Evolutionary conservation across 2,113 vertebrate genomes (phyloP).

Genomic region (Astatotilapia flaviijosephi): DNA sequence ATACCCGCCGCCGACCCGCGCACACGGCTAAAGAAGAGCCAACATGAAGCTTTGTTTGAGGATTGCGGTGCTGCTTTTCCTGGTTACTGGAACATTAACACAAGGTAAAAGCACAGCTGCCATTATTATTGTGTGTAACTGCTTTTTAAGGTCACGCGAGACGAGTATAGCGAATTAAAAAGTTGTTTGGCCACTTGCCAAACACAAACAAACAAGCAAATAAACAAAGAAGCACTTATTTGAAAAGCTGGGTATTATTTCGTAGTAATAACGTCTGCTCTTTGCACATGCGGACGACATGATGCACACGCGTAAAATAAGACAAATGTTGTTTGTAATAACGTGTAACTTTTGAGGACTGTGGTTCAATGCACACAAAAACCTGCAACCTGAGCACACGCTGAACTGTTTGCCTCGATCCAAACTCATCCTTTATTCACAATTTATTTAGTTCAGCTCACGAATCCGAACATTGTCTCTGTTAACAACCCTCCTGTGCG

Average conservation of each 20-base stretch:
- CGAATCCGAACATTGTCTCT: fast-evolving
- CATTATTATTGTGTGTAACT: fast-evolving
- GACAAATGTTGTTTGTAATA: neutral
- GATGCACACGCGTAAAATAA: neutral
- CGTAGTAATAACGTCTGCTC: fast-evolving
- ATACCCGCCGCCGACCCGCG: neutral
- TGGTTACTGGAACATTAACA: slow-evolving; percentile 19
- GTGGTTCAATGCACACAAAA: neutral
- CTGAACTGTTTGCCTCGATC: neutral
- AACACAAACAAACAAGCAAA: neutral
- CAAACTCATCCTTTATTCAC: neutral
- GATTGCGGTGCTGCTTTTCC: slow-evolving; percentile 20
- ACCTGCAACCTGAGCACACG: neutral
- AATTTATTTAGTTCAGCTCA: neutral
- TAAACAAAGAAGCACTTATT: neutral
- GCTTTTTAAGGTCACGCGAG: neutral
- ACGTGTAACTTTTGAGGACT: neutral
- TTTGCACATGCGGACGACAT: neutral
- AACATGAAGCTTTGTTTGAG: slow-evolving; percentile 48
- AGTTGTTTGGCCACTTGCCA: neutral
- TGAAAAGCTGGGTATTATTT: neutral
- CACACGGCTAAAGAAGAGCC: neutral
- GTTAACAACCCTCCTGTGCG: neutral
- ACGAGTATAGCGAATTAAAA: fast-evolving
- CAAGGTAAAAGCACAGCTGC: neutral